These are phyloP conservation scores for Helogale parvula DNA, from an alignment of 2,113 vertebrate species.

Conservation along the genomic window DNA sequence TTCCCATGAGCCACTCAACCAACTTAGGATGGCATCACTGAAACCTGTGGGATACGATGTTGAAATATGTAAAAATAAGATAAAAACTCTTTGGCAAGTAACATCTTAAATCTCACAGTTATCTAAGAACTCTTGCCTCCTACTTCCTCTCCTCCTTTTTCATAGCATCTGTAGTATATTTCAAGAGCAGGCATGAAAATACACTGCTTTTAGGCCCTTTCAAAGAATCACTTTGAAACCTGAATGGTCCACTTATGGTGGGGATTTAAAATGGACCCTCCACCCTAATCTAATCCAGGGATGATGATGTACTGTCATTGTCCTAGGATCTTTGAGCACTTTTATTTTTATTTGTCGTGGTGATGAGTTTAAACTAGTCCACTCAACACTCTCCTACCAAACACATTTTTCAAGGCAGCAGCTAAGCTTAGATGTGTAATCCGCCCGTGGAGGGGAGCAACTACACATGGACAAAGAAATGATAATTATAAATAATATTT, in stretches of 20 bases:
- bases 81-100: neutral
- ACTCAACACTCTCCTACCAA: neutral
- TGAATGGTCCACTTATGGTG: neutral
- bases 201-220: slow-evolving; percentile 35
- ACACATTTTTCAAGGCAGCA: neutral
- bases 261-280: neutral
- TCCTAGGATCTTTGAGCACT: neutral
- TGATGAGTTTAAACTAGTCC: neutral
- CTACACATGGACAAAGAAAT: neutral
- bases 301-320: neutral
- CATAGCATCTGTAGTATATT: slow-evolving; percentile 51
- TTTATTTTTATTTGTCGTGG: neutral
- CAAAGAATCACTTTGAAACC: slow-evolving; percentile 44
- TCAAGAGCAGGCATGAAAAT: slow-evolving; percentile 48
- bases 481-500: neutral
- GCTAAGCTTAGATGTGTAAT: neutral
- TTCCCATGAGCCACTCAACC: neutral
- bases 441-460: neutral
- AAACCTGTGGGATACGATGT: neutral
- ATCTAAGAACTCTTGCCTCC: slow-evolving; percentile 54
- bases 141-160: slow-evolving; percentile 56
- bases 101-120: slow-evolving; percentile 45
- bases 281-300: neutral
- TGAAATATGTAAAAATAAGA: neutral
- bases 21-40: neutral